Evolutionary conservation across 2,113 vertebrate species (phyloP).

Genomic region (Peucedramus taeniatus): DNA sequence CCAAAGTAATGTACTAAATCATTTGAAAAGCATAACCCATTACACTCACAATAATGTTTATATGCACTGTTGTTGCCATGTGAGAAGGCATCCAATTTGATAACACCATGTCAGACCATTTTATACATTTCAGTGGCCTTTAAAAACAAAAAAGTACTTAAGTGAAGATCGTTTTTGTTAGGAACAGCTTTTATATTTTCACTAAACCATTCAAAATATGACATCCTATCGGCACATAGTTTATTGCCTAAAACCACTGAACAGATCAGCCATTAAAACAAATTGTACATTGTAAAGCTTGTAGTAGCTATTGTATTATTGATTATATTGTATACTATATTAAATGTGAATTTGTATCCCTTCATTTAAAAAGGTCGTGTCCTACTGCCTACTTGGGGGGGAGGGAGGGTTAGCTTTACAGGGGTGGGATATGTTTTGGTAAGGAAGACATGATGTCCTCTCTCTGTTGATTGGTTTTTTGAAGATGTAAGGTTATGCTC

Average conservation of each 20-base stretch:
- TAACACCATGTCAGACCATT: constrained; percentile 81
- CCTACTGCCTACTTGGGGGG: constrained; percentile 75
- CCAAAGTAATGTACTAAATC: constrained; percentile 84
- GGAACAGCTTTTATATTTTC: constrained; percentile 82
- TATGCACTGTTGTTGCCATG: constrained; percentile 90
- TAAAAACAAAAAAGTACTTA: constrained; percentile 71
- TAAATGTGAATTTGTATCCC: constrained; percentile 88
- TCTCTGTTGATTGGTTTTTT: constrained; percentile 78
- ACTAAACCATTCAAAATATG: constrained; percentile 74
- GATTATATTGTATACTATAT: constrained; percentile 81
- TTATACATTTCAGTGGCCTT: constrained; percentile 99
- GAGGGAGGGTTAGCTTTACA: constrained; percentile 39
- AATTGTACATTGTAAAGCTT: constrained; percentile 99
- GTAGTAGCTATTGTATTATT: constrained; percentile 80
- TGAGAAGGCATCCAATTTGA: constrained; percentile 83
- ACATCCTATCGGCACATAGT: constrained; percentile 87
- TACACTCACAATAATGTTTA: constrained; percentile 80
- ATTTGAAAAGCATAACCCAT: constrained; percentile 76
- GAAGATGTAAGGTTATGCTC: constrained; percentile 81
- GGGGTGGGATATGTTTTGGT: constrained; percentile 57
- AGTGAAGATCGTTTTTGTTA: constrained; percentile 75
- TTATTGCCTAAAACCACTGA: constrained; percentile 93
- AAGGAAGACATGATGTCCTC: constrained; percentile 69
- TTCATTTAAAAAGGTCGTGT: constrained; percentile 83
- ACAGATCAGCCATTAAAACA: constrained; percentile 91